phyloP scores from a whole-genome alignment of 2,113 vertebrate genomes.

The Petroica traversi region DNA sequence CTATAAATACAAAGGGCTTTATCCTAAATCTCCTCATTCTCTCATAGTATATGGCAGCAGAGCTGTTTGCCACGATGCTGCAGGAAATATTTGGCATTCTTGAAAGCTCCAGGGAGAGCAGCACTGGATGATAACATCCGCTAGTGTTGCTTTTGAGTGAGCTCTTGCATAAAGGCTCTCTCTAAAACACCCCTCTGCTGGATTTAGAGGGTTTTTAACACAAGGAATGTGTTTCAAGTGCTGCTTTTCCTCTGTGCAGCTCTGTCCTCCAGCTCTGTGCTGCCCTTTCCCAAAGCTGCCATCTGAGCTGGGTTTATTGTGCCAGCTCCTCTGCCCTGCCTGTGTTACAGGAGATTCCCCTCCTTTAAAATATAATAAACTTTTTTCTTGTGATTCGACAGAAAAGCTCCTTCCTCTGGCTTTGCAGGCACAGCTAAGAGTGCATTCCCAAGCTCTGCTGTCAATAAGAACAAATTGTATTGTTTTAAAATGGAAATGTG shows the following conservation, averaged over 20 bases:
- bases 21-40: conserved; percentile 31
- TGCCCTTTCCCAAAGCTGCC: neutral
- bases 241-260: neutral
- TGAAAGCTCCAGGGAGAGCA: conserved; percentile 37
- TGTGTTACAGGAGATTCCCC: neutral
- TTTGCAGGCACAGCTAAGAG: neutral
- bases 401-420: neutral
- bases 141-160: conserved; percentile 11
- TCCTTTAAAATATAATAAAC: neutral
- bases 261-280: neutral
- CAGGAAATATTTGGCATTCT: conserved; percentile 51
- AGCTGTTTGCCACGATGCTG: neutral
- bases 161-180: neutral
- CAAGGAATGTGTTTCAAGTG: neutral
- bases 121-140: conserved; percentile 8
- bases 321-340: neutral
- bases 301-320: neutral
- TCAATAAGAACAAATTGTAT: neutral
- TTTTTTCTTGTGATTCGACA: neutral
- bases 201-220: neutral
- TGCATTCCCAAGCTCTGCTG: neutral
- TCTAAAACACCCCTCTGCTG: neutral
- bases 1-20: conserved; percentile 3
- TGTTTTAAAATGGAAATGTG: neutral
- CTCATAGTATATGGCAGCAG: neutral